These are phyloP conservation scores for Aramus guarauna DNA, from an alignment of 2,113 vertebrate genomes.

Conservation along the genomic window DNA sequence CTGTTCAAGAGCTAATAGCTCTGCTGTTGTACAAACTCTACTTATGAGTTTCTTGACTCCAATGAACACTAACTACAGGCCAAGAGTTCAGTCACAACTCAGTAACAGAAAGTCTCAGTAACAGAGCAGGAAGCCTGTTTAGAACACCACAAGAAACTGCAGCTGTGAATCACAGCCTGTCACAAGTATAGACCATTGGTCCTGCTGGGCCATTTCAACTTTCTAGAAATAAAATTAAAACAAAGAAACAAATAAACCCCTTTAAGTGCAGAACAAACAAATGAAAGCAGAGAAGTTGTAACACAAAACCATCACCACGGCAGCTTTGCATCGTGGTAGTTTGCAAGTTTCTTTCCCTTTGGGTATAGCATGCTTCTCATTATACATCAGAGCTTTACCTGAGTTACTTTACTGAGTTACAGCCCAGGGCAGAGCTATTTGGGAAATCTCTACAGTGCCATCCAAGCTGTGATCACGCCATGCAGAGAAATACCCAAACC, in stretches of 20 bases:
- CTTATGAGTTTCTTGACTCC: background rate
- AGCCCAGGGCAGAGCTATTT: background rate
- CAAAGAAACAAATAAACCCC: background rate
- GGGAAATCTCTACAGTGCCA: background rate
- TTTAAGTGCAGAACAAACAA: background rate
- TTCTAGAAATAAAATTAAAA: background rate
- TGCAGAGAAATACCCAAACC: background rate
- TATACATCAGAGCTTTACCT: background rate
- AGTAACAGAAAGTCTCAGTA: background rate
- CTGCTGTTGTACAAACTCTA: background rate
- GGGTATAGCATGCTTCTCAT: background rate
- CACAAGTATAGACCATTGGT: rapidly evolving
- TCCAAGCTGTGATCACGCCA: background rate
- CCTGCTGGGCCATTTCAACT: background rate
- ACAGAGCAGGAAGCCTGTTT: background rate
- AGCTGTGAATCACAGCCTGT: background rate
- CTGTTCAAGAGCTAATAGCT: background rate
- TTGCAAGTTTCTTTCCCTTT: background rate
- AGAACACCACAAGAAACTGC: background rate
- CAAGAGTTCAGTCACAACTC: background rate
- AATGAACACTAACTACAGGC: background rate
- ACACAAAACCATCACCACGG: background rate
- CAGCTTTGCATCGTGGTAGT: background rate
- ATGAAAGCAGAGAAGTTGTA: background rate
- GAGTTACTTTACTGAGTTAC: background rate